phyloP scores from a whole-genome alignment of 2,113 vertebrate species.

The Sinocyclocheilus anshuiensis region DNA sequence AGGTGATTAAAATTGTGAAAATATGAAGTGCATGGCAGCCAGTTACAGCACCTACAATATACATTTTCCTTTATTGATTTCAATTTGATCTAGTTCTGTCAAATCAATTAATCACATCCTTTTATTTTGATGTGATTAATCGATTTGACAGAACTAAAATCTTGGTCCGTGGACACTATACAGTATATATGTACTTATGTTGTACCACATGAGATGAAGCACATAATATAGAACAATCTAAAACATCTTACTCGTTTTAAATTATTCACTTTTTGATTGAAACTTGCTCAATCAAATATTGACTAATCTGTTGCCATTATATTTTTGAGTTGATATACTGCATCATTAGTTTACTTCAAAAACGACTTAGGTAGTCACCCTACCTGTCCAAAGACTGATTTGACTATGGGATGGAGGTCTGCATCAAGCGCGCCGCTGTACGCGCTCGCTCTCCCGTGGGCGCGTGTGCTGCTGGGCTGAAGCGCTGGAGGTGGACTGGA shows the following conservation, averaged over 20 bases:
- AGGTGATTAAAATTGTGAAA: too few species aligned
- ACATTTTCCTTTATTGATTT: not conserved
- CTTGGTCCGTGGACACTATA: not conserved
- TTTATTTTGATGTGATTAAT: too few species aligned
- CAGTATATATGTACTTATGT: not conserved
- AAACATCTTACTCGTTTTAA: not conserved
- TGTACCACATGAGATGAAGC: not conserved
- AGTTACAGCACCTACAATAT: too few species aligned
- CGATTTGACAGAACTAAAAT: too few species aligned
- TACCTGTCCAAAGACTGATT: constrained; percentile 79
- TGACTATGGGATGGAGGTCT: constrained; percentile 74
- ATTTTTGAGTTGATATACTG: not conserved
- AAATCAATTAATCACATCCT: too few species aligned
- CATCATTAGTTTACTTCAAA: not conserved
- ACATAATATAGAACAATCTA: not conserved
- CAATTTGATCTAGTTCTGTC: not conserved
- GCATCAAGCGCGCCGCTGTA: constrained; percentile 59
- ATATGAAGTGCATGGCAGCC: too few species aligned
- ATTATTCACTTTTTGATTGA: not conserved
- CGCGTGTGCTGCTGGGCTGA: constrained; percentile 49
- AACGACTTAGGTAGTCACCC: constrained; percentile 17
- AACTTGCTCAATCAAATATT: not conserved
- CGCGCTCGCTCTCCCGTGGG: not conserved
- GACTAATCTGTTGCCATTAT: not conserved
- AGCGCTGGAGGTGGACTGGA: constrained; percentile 69